These are phyloP conservation scores for Philhelius pedissequus DNA, from an alignment of 2,888 invertebrate species.

Conservation along the genomic window DNA sequence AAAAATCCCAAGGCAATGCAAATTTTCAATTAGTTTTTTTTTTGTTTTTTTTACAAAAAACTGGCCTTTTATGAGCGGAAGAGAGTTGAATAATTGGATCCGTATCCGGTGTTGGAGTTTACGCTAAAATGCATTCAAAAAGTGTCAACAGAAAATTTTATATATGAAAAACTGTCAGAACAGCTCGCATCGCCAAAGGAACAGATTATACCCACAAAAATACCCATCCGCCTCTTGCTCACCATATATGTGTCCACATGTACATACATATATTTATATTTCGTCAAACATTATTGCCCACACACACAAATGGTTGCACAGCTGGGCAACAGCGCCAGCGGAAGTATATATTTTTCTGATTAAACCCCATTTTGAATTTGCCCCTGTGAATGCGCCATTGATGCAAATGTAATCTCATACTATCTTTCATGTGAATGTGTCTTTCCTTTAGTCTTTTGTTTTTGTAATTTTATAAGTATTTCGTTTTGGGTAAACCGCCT, in stretches of 20 bases:
- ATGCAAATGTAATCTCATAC: slow-evolving; percentile 50
- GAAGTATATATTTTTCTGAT: slow-evolving; percentile 61
- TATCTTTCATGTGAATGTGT: neutral
- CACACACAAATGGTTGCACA: slow-evolving; percentile 22
- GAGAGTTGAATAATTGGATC: slow-evolving; percentile 75
- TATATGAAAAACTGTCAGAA: slow-evolving; percentile 42
- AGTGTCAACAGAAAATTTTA: slow-evolving; percentile 55
- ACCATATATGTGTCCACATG: neutral
- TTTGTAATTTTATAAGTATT: neutral
- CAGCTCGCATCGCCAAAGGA: slow-evolving; percentile 19
- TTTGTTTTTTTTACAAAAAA: slow-evolving; percentile 48
- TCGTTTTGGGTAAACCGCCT: neutral
- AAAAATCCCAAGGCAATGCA: slow-evolving; percentile 29
- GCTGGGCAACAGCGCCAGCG: slow-evolving; percentile 13
- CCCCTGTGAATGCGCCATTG: slow-evolving; percentile 37
- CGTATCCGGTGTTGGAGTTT: slow-evolving; percentile 75
- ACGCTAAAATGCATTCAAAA: slow-evolving; percentile 78
- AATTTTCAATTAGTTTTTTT: slow-evolving; percentile 63
- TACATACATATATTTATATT: neutral
- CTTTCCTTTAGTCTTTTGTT: neutral
- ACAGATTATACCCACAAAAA: too few species aligned
- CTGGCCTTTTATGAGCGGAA: slow-evolving; percentile 22
- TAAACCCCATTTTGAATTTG: slow-evolving; percentile 66
- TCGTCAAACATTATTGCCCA: neutral
- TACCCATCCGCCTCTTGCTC: neutral